Evolutionary conservation across 1,140 invertebrate genomes (phyloP).

Genomic region (Drosophila sechellia): DNA sequence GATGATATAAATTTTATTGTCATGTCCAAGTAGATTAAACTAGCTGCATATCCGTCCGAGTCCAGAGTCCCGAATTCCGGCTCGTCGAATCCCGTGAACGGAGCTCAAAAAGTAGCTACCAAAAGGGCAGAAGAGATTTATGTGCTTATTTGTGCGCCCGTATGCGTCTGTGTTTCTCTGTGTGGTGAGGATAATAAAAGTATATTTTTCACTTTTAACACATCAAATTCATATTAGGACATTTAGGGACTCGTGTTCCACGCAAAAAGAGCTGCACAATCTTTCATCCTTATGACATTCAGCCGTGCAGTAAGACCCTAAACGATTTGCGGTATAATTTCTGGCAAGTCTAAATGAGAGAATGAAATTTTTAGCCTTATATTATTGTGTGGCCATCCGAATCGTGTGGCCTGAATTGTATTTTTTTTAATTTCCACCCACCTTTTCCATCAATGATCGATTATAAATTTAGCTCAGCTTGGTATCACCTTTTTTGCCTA

Average conservation of each 20-base stretch:
- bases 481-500: constrained; percentile 30
- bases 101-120: constrained; percentile 66
- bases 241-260: neutral
- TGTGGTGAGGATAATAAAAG: constrained; percentile 36
- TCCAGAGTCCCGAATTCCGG: constrained; percentile 16
- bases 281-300: constrained; percentile 60
- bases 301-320: constrained; percentile 12
- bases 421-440: no score
- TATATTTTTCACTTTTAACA: constrained; percentile 54
- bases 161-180: constrained; percentile 17
- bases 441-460: constrained; percentile 8
- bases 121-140: constrained; percentile 71
- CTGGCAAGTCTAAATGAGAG: no score
- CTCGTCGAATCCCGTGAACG: constrained; percentile 27
- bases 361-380: no score
- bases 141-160: constrained; percentile 29
- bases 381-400: no score
- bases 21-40: constrained; percentile 83
- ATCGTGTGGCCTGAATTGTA: no score
- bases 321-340: no score
- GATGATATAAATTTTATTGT: constrained; percentile 84
- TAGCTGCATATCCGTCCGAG: constrained; percentile 65
- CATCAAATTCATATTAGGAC: constrained; percentile 28
- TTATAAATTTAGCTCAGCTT: constrained; percentile 6
- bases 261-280: constrained; percentile 25